Percentiles rank a stretch among this genome's conserved stretches.
Evolutionary conservation across 2,888 invertebrate genomes (phyloP).

Genomic region (Acrobasis consociella): DNA sequence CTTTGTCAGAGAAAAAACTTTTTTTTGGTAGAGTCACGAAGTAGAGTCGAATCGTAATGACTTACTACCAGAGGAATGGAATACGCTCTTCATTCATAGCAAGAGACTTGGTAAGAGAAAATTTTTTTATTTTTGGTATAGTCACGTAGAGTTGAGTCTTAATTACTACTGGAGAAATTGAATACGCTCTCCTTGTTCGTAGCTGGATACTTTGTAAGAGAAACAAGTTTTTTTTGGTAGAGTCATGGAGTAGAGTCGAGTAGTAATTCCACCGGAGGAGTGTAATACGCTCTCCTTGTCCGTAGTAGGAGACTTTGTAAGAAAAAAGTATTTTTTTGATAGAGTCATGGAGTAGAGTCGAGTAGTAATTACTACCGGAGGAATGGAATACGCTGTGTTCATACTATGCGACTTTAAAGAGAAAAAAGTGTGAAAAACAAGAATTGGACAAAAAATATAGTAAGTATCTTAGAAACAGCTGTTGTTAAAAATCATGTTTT

Average conservation of each 20-base stretch:
- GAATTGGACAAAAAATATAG: too few relatives aligned
- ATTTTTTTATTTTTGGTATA: not conserved
- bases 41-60: slow-evolving; percentile 22
- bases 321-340: not conserved
- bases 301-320: not conserved
- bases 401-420: too few relatives aligned
- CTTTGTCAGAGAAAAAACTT: too few relatives aligned
- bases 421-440: too few relatives aligned
- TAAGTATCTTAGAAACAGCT: too few relatives aligned
- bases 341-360: slow-evolving; percentile 22
- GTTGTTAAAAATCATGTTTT: too few relatives aligned
- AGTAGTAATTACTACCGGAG: slow-evolving; percentile 18
- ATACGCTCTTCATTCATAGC: slow-evolving; percentile 12
- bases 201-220: too few relatives aligned
- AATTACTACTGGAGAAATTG: not conserved
- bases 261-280: slow-evolving; percentile 16
- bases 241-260: slow-evolving; percentile 23
- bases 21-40: slow-evolving; percentile 21
- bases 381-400: not conserved
- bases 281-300: slow-evolving; percentile 7
- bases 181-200: too few relatives aligned
- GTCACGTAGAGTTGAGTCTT: not conserved
- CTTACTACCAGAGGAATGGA: slow-evolving; percentile 14
- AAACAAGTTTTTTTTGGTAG: too few relatives aligned
- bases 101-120: not conserved